Conservation (phyloP, 2,888 invertebrate genomes). For the Leptothorax acervorum region DNA sequence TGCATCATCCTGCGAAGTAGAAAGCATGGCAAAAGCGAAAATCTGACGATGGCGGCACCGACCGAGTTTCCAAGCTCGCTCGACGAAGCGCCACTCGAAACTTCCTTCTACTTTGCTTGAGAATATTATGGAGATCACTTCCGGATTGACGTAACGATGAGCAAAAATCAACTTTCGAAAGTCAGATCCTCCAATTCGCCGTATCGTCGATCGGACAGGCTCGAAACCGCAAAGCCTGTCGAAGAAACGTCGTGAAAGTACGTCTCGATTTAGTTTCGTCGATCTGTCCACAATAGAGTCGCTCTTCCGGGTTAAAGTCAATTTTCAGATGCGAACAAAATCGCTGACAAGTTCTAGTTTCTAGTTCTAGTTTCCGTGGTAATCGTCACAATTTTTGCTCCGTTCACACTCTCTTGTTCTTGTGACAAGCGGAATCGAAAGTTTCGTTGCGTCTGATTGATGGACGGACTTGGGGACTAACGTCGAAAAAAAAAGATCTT, state of each 20-base stretch:
- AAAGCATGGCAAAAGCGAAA: conserved; percentile 80
- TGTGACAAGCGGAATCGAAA: conserved; percentile 35
- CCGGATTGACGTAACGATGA: conserved; percentile 31
- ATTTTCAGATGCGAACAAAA: conserved; percentile 10
- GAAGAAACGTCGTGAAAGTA: conserved; percentile 60
- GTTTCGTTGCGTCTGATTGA: conserved; percentile 7
- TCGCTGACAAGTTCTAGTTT: neutral
- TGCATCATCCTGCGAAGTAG: conserved; percentile 78
- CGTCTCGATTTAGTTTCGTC: conserved; percentile 50
- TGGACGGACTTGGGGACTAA: neutral
- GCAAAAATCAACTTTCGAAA: conserved; percentile 39
- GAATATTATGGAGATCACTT: conserved; percentile 39
- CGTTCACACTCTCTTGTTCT: neutral
- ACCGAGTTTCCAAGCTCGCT: conserved; percentile 38
- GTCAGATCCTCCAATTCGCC: conserved; percentile 29
- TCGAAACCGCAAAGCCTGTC: conserved; percentile 45
- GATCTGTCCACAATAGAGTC: conserved; percentile 11
- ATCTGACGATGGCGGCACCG: conserved; percentile 72
- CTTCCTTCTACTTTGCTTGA: neutral
- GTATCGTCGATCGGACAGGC: conserved; percentile 28
- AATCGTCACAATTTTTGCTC: neutral
- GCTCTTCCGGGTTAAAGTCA: conserved; percentile 40
- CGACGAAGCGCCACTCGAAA: conserved; percentile 31
- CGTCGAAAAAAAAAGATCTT: neutral
- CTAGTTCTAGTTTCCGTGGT: neutral